Conservation (phyloP, 2,797 vertebrate species). For the Coreius guichenoti region DNA sequence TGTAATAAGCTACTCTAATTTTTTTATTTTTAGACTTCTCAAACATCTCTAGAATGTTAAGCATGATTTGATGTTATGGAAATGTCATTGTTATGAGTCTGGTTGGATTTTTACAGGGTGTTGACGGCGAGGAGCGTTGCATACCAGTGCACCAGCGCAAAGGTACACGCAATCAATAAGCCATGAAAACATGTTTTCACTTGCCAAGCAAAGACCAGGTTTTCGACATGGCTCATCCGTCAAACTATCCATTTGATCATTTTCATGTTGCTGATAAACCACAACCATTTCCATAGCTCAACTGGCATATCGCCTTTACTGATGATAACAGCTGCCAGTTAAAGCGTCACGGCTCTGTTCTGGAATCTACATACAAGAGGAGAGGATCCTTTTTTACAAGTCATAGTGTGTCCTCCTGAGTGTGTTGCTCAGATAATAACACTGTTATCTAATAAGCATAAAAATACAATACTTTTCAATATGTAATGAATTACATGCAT, state of each 20-base stretch:
- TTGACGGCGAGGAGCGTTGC: constrained; percentile 56
- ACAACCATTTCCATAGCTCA: background rate
- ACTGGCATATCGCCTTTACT: background rate
- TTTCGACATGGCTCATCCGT: background rate
- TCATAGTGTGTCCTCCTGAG: background rate
- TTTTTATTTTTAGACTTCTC: background rate
- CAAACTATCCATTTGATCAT: background rate
- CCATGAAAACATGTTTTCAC: background rate
- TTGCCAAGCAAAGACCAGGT: background rate
- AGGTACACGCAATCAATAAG: constrained; percentile 54
- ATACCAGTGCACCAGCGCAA: constrained; percentile 59
- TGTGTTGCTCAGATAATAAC: background rate
- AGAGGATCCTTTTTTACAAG: background rate
- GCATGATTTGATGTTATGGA: background rate
- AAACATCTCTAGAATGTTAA: background rate
- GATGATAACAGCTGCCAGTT: background rate
- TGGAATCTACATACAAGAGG: background rate
- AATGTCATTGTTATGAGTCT: background rate
- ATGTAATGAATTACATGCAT: background rate
- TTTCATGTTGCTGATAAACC: background rate
- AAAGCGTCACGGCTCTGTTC: background rate
- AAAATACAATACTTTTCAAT: background rate
- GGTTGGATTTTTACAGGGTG: constrained; percentile 52
- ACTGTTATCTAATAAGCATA: background rate
- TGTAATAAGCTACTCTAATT: background rate